These are phyloP conservation scores for Polyommatus iphigenia DNA, from an alignment of 2,888 invertebrate genomes.

Conservation along the genomic window DNA sequence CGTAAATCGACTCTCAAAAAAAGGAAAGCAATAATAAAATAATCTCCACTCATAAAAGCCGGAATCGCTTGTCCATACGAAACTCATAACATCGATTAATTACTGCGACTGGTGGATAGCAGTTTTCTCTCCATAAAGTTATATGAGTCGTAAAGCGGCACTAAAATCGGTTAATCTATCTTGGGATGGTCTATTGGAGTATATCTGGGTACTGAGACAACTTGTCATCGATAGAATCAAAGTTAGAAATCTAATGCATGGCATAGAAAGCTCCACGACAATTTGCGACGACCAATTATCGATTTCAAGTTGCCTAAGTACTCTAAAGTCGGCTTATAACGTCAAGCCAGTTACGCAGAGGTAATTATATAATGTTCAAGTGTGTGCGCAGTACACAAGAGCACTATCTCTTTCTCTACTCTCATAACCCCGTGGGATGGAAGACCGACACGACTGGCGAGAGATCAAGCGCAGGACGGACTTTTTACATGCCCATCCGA, in stretches of 20 bases:
- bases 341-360: too few species aligned
- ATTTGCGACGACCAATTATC: too few species aligned
- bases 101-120: conserved; percentile 17
- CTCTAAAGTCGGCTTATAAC: too few species aligned
- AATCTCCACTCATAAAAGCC: conserved; percentile 21
- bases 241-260: background rate
- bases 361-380: too few species aligned
- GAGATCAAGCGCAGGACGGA: too few species aligned
- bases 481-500: too few species aligned
- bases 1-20: background rate
- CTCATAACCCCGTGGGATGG: too few species aligned
- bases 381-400: too few species aligned
- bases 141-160: conserved; percentile 26
- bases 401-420: too few species aligned
- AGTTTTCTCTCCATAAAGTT: conserved; percentile 28
- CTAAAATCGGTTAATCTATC: conserved; percentile 24
- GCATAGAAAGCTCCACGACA: background rate
- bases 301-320: too few species aligned
- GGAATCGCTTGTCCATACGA: conserved; percentile 22
- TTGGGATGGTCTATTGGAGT: background rate
- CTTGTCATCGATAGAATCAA: background rate
- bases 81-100: conserved; percentile 29
- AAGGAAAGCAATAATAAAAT: background rate
- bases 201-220: background rate
- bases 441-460: too few species aligned